Evolutionary conservation across 2,888 invertebrate species (phyloP).

Genomic region (Erebia epiphron): DNA sequence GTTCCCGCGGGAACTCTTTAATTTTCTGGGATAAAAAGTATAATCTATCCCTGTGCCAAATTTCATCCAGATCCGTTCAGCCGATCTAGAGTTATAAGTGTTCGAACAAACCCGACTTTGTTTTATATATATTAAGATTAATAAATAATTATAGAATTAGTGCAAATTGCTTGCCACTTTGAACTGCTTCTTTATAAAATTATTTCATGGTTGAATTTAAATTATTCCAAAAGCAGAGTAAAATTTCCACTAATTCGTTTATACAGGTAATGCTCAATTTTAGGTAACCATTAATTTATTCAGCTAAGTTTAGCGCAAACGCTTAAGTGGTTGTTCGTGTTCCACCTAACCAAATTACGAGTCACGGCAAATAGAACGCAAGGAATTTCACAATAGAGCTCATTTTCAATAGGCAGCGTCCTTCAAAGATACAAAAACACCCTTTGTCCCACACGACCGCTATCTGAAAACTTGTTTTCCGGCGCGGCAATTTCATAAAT

Average conservation of each 20-base stretch:
- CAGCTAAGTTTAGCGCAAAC: constrained; percentile 13
- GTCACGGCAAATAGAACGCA: constrained; percentile 52
- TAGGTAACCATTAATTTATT: constrained; percentile 35
- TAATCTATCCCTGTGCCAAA: too few relatives aligned
- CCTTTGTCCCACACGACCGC: constrained; percentile 47
- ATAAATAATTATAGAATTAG: too few relatives aligned
- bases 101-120: too few relatives aligned
- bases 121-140: too few relatives aligned
- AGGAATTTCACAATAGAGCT: constrained; percentile 54
- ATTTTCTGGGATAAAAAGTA: too few relatives aligned
- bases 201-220: too few relatives aligned
- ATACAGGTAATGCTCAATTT: constrained; percentile 27
- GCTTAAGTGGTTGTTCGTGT: constrained; percentile 16
- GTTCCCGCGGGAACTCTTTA: too few relatives aligned
- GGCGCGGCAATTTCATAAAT: constrained; percentile 63
- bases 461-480: constrained; percentile 52
- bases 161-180: too few relatives aligned
- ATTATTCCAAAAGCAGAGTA: neutral
- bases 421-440: constrained; percentile 20
- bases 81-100: too few relatives aligned
- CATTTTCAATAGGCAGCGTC: constrained; percentile 51
- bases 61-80: too few relatives aligned
- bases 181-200: too few relatives aligned
- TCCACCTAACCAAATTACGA: constrained; percentile 23
- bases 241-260: constrained; percentile 18